Base-by-base conservation (phyloP, 2,888 invertebrate genomes). In the Brachylomia viminalis region DNA sequence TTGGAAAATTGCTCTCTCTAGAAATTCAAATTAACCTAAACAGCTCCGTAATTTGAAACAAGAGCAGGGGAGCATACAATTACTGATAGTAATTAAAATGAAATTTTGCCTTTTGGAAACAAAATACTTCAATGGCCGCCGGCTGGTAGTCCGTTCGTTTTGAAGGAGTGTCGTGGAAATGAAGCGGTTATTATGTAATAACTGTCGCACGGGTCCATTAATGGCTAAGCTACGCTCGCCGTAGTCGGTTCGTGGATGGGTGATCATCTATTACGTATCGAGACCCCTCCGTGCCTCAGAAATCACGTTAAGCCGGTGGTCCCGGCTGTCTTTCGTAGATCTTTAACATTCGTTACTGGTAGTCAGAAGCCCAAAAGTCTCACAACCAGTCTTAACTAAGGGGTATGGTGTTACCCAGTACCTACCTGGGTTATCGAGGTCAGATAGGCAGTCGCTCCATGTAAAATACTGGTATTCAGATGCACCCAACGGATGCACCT, bases 1-100 rank as follows among this genome's bases (percentile, higher is more conserved):
- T 54, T 75, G 13, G 52, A 58, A 75, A 85, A 82, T 78, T 72
- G 38, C 56, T 80, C 72, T 83, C 72, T 77, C 86, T 85, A 82
- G 75, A 87, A 80, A 77, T 86, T 83, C 58, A 86, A 85, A 86
- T 86, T 85, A 85, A 79, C 75, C 69, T 81, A 75, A 85, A 80
- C 68, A 75, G 76, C 54, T 72, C 30, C 45, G 72, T 85, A 85
- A 87, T 83, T 87, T 83, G 68, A 75, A 83, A 80, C 80, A 83
- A 65, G n/a, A n/a, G n/a, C n/a, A n/a, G n/a, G n/a, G 77, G 58
- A 59, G 49, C 54, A 67, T 75, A 82, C 66, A 86, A 85, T 86
- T 84, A 75, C 75, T 68, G 67, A 47, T 52, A 67, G 75, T 75
- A 85, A 86, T 84, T 83, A 74, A 59, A 85, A 81, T 75, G 30